phyloP scores from a whole-genome alignment of 2,888 invertebrate genomes.

The Germaria angustata region DNA sequence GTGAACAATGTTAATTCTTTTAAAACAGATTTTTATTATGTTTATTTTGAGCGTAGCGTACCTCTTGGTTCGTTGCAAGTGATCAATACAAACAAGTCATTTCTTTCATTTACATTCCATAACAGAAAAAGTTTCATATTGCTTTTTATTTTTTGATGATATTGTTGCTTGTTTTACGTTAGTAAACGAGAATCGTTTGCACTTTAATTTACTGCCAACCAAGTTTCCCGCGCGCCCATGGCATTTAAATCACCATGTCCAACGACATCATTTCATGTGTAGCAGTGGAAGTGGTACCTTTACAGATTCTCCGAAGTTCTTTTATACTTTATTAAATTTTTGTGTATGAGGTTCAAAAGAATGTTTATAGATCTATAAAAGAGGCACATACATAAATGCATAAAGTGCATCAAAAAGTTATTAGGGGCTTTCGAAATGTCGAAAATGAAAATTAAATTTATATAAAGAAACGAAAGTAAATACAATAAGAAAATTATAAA shows the following conservation, averaged over 20 bases:
- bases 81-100: background rate
- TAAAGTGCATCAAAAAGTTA: background rate
- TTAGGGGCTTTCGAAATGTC: no score
- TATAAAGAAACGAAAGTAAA: no score
- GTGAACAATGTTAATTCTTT: no score
- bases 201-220: constrained; percentile 52
- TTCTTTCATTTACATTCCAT: background rate
- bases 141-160: background rate
- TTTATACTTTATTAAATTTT: constrained; percentile 23
- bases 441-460: no score
- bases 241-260: background rate
- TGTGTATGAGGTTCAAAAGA: background rate
- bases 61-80: background rate
- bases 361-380: no score
- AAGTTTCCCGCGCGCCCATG: background rate
- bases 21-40: no score
- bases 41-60: background rate
- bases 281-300: background rate
- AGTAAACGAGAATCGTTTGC: constrained; percentile 44
- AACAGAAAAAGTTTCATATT: background rate
- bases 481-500: no score
- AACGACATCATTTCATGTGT: constrained; percentile 4
- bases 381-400: background rate
- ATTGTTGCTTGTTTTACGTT: background rate
- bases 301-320: constrained; percentile 23